A percentile compares a stretch with the other conserved stretches of the same genome.
phyloP scores from a whole-genome alignment of 2,888 invertebrate species.

The Luffia ferchaultella region DNA sequence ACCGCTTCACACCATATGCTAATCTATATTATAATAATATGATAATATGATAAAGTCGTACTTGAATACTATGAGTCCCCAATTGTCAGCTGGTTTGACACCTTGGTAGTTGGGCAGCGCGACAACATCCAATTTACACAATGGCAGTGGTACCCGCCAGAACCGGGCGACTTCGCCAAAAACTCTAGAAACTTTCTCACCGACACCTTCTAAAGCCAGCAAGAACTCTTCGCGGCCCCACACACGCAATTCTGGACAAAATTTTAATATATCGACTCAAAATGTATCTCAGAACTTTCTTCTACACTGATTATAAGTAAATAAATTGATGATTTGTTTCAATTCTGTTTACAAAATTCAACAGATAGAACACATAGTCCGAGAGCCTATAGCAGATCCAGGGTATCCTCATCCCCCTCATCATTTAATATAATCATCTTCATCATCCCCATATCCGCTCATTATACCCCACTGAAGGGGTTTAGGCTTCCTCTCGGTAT shows the following conservation, averaged over 20 bases:
- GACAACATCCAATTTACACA: slow-evolving; percentile 75
- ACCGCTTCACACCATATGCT: too few species aligned
- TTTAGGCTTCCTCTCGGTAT: too few species aligned
- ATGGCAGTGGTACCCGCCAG: slow-evolving; percentile 71
- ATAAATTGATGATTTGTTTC: background rate
- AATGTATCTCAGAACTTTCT: too few species aligned
- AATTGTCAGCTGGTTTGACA: slow-evolving; percentile 77
- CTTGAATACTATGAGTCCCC: slow-evolving; percentile 84
- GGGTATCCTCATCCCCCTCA: too few species aligned
- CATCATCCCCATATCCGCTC: too few species aligned
- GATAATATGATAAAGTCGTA: too few species aligned
- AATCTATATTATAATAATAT: too few species aligned
- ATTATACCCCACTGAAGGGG: too few species aligned
- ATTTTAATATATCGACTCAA: background rate
- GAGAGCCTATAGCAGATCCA: too few species aligned
- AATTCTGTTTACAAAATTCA: background rate
- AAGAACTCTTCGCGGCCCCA: slow-evolving; percentile 73
- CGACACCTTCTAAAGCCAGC: slow-evolving; percentile 62
- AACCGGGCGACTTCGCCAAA: slow-evolving; percentile 68
- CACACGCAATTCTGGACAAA: slow-evolving; percentile 55
- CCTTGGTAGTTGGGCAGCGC: slow-evolving; percentile 77
- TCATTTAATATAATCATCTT: too few species aligned
- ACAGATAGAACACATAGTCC: background rate
- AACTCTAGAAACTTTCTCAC: slow-evolving; percentile 65
- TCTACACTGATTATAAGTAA: background rate